phyloP scores from a whole-genome alignment of 37 sponge, comb jelly and placozoan genomes.

The Halisarca cf. caerulea region DNA sequence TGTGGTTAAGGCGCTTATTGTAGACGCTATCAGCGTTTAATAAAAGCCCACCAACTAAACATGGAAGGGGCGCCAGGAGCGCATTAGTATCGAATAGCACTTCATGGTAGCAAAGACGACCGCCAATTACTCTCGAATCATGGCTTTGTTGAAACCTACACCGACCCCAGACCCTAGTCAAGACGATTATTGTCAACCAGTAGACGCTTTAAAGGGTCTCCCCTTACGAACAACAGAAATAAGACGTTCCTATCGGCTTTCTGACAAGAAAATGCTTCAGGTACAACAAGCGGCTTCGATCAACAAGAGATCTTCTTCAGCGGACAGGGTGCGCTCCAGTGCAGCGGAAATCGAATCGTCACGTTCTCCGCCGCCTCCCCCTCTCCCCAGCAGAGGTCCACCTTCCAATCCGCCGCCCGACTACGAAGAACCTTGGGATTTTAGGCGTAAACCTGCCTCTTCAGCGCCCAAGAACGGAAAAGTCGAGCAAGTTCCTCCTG shows the following conservation, averaged over 20 bases:
- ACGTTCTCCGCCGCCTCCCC: not conserved
- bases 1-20: too few species aligned
- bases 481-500: conserved; percentile 4
- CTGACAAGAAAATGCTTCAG: conserved; percentile 21
- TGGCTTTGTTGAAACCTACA: conserved; percentile 1
- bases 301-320: conserved; percentile 4
- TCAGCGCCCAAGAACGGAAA: not conserved
- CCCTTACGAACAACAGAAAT: not conserved
- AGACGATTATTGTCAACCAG: conserved; percentile 13
- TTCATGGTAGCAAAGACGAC: not conserved
- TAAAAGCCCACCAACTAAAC: too few species aligned
- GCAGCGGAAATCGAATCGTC: not conserved
- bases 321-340: not conserved
- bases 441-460: not conserved
- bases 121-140: not conserved
- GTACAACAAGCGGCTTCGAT: not conserved
- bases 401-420: not conserved
- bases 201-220: conserved; percentile 14
- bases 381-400: not conserved
- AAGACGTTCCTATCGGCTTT: conserved; percentile 1
- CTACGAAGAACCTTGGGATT: conserved; percentile 32
- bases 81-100: conserved; percentile 12
- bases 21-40: too few species aligned
- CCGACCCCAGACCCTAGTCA: not conserved
- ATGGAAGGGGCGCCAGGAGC: too few species aligned